phyloP scores from a whole-genome alignment of 2,113 vertebrate genomes.

The Narcine bancroftii region DNA sequence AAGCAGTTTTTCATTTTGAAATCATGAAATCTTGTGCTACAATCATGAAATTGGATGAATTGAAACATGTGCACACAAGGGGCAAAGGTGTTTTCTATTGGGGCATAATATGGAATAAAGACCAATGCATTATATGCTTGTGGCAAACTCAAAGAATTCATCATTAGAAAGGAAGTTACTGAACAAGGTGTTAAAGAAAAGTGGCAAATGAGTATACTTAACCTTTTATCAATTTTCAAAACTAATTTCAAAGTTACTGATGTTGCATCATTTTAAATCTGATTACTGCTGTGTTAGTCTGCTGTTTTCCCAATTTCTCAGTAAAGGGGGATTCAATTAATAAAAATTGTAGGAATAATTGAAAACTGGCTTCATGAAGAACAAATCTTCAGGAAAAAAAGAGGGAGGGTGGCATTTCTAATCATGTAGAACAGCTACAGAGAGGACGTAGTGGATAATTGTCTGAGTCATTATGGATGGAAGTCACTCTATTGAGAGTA shows the following conservation, averaged over 20 bases:
- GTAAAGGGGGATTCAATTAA: not conserved
- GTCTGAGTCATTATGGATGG: no score
- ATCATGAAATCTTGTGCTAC: not conserved
- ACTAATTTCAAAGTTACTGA: not conserved
- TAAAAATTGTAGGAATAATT: no score
- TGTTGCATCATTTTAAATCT: no score
- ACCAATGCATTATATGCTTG: not conserved
- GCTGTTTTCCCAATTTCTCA: not conserved
- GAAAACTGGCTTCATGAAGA: no score
- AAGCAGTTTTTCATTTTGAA: not conserved
- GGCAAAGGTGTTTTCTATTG: not conserved
- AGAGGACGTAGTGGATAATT: no score
- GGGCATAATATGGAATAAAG: not conserved
- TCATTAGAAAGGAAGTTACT: not conserved
- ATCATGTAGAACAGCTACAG: no score
- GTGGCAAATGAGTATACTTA: not conserved
- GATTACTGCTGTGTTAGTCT: no score
- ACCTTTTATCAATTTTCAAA: not conserved
- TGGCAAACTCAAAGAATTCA: not conserved
- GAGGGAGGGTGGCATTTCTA: no score
- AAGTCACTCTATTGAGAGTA: no score
- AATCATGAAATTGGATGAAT: not conserved
- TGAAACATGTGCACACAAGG: not conserved
- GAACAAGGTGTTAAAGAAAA: not conserved
- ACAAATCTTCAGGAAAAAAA: no score